Base-by-base conservation (phyloP, 1,140 invertebrate genomes). In the Lasioglossum albipes region DNA sequence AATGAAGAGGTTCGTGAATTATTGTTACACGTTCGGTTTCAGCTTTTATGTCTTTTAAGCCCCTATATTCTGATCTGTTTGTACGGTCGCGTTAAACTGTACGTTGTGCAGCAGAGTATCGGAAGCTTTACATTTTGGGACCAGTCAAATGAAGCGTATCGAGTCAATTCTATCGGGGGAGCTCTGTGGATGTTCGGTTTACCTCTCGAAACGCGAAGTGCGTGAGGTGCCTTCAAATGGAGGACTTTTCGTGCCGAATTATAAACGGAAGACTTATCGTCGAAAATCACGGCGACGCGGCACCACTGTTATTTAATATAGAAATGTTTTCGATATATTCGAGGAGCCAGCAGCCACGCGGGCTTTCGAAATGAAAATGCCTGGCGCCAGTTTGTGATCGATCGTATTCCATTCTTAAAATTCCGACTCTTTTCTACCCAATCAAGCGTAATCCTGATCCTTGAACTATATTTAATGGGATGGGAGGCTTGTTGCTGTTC, bases 391-490 rank as follows among this genome's bases (percentile, higher is more conserved):
- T 27, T 27, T 6, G 12, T 52, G 31, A 84, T 84, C 31, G 41
- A 84, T 83, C 16, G 49, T 76, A 31, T 67, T 61, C 54, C 20
- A 31, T 18, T 0, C 67, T 70, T 73, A 36, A 77, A 84, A 79
- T 67, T 57, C 45, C 5, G 27, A 70, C 42, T 18, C 59, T 22
- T 49, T 41, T 36, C 31, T 27, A 54, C 66, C 68, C 13, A 42
- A 18, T 64, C 45, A 45, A n/a, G 31, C 13, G 16, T 52, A 54
- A 27, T 62, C 2, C 22, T 68, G 54, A 57, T 80, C 62, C 66
- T 84, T 84, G 61, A 75, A 42, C 64, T 64, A 52, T 52, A 83
- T 65, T 75, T 75, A 84, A 72, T 68, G 16, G 74, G 13, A 74
- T 73, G 16, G 22, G 20, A 69, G 49, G 4, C 42, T 83, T 20